Evolutionary conservation across 2,797 vertebrate species (phyloP).

Genomic region (Fringilla coelebs): DNA sequence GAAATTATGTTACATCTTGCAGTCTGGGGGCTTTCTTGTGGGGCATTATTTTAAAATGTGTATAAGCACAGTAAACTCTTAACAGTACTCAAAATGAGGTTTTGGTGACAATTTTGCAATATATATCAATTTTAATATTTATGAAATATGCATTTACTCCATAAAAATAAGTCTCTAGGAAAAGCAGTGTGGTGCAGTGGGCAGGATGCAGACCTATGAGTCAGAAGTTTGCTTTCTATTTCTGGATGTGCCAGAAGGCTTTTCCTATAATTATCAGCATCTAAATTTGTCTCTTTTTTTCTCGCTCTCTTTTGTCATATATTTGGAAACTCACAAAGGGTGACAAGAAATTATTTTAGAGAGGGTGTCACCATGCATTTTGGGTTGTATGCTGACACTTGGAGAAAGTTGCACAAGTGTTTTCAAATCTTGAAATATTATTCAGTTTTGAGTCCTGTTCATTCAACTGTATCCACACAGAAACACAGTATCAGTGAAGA

Average conservation of each 20-base stretch:
- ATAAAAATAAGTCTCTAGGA: not conserved
- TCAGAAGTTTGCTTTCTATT: constrained; percentile 49
- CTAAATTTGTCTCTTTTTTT: constrained; percentile 49
- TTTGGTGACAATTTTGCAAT: not conserved
- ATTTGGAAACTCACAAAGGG: constrained; percentile 47
- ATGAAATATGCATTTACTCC: not conserved
- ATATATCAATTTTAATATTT: not conserved
- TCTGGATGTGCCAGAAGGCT: constrained; percentile 36
- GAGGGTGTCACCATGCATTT: not conserved
- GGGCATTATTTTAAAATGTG: not conserved
- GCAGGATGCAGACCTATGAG: constrained; percentile 43
- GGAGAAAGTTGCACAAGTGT: not conserved
- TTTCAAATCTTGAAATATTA: not conserved
- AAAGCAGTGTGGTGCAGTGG: not conserved
- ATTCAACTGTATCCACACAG: not conserved
- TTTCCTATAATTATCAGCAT: constrained; percentile 53
- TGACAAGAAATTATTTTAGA: not conserved
- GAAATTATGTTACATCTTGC: not conserved
- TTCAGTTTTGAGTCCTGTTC: not conserved
- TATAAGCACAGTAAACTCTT: not conserved
- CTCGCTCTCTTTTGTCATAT: constrained; percentile 8
- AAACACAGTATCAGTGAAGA: not conserved
- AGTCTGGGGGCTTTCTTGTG: not conserved
- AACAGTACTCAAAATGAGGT: not conserved
- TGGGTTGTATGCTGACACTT: not conserved